These are phyloP conservation scores for Hanleya hanleyi DNA, from an alignment of 2,888 invertebrate genomes.

Conservation along the genomic window DNA sequence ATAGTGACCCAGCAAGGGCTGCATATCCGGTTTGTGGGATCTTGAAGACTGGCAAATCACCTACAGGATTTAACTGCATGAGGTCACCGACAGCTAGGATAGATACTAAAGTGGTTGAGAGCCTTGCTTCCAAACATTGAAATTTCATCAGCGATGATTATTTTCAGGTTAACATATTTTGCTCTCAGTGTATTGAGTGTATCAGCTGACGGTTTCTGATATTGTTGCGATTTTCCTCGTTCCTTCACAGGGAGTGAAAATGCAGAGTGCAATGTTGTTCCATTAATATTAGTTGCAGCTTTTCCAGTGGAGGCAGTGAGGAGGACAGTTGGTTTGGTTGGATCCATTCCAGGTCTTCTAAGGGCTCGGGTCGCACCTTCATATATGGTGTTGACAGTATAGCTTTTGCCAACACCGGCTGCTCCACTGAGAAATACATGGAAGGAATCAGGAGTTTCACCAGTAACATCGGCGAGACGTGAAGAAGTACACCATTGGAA, in stretches of 20 bases:
- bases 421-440: conserved; percentile 35
- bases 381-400: conserved; percentile 27
- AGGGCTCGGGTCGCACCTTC: conserved; percentile 21
- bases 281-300: conserved; percentile 39
- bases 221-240: not conserved
- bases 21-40: conserved; percentile 15
- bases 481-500: not conserved
- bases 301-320: conserved; percentile 41
- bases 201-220: conserved; percentile 13
- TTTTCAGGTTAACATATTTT: conserved; percentile 23
- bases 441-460: conserved; percentile 14
- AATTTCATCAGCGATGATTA: conserved; percentile 28
- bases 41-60: conserved; percentile 25
- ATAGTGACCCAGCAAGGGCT: conserved; percentile 32
- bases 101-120: conserved; percentile 24
- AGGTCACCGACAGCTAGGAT: conserved; percentile 37
- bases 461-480: not conserved
- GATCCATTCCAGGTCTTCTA: conserved; percentile 3
- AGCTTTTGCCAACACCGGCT: conserved; percentile 36
- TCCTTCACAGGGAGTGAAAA: conserved; percentile 30
- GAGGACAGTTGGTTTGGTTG: conserved; percentile 21
- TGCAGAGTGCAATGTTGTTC: conserved; percentile 37
- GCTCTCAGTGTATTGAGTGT: conserved; percentile 21
- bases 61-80: conserved; percentile 35
- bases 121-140: conserved; percentile 26